Evolutionary conservation across 2,113 vertebrate species (phyloP), one percentile per base, ranked within the genome.

Genomic region (Burhinus oedicnemus): DNA sequence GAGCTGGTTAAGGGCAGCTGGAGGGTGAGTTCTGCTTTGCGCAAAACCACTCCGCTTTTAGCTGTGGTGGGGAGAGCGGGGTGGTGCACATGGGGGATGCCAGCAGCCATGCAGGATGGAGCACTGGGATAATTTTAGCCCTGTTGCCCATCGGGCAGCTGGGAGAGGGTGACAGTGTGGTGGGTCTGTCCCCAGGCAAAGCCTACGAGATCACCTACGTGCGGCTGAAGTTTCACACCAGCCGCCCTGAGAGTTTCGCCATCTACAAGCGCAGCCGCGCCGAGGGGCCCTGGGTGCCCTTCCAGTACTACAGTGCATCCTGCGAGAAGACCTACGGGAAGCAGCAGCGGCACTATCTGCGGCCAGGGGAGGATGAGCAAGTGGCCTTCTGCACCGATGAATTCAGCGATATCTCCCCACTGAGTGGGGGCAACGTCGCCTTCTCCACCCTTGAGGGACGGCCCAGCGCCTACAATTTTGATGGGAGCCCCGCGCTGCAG

Each of bases 371-470:
- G 42, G 98, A 99, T 0, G 99, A 99, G 97, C 98, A 97, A n/a
- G 97, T 97, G 22, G 98, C 99, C 45, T 97, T 99, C 83, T 99
- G 99, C 97, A 99, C 99, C 0, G 99, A 99, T 0, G 99, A 99
- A 90, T 99, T 99, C 98, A 99, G 99, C 0, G 99, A 99, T 97
- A 99, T 99, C 98, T 99, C 99, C 26, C 99, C 99, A 0, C 98
- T 99, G 68, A 99, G 98, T 0, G 99, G 99, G 4, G 99, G 99
- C 91, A 99, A 99, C 4, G 99, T 99, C 93, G 99, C 99, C 61
- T 99, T 99, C 97, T 99, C 99, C 80, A 99, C 99, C 23, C 97
- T 99, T 34, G 99, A 99, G 96, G 99, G 99, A 70, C 98, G 99
- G 26, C 99, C 99, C 84, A 98, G 99, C 1, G 99, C 99, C 58